A percentile compares a stretch with the other conserved stretches of the same genome.
Conservation (phyloP, 2,113 vertebrate species). For the Toxostoma redivivum region DNA sequence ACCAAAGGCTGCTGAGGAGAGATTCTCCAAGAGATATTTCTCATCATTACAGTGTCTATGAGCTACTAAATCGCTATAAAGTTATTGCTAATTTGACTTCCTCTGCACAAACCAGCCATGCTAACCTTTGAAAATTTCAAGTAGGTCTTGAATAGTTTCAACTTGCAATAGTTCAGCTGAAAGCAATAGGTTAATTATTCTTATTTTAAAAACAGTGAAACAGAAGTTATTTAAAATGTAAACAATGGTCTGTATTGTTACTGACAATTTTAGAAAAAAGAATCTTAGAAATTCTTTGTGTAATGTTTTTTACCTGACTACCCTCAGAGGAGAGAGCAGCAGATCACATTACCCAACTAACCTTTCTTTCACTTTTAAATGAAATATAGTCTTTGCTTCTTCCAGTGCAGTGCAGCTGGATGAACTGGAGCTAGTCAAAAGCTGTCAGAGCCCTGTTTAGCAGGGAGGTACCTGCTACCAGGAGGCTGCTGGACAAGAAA, state of each 20-base stretch:
- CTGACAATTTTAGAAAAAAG: conserved; percentile 23
- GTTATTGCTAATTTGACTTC: conserved; percentile 68
- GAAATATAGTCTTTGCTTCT: conserved; percentile 53
- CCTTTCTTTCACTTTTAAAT: conserved; percentile 44
- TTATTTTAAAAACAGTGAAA: conserved; percentile 72
- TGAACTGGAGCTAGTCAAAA: neutral
- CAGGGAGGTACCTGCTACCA: neutral
- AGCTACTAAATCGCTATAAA: conserved; percentile 52
- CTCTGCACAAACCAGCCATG: conserved; percentile 49
- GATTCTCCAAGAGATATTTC: conserved; percentile 40
- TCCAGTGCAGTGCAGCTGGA: neutral
- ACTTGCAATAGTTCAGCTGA: conserved; percentile 61
- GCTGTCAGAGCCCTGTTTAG: neutral
- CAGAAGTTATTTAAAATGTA: conserved; percentile 77
- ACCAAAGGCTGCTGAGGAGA: neutral
- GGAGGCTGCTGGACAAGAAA: neutral
- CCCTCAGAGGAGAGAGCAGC: neutral
- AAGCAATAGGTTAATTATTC: conserved; percentile 67
- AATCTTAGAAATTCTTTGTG: conserved; percentile 67
- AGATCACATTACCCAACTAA: conserved; percentile 53
- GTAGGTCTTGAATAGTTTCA: conserved; percentile 58
- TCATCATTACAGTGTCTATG: conserved; percentile 19
- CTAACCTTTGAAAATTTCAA: conserved; percentile 66
- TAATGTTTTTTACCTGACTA: conserved; percentile 66
- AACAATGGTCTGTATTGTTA: conserved; percentile 73